Conservation (phyloP, 2,113 vertebrate genomes). For the Zingel zingel region DNA sequence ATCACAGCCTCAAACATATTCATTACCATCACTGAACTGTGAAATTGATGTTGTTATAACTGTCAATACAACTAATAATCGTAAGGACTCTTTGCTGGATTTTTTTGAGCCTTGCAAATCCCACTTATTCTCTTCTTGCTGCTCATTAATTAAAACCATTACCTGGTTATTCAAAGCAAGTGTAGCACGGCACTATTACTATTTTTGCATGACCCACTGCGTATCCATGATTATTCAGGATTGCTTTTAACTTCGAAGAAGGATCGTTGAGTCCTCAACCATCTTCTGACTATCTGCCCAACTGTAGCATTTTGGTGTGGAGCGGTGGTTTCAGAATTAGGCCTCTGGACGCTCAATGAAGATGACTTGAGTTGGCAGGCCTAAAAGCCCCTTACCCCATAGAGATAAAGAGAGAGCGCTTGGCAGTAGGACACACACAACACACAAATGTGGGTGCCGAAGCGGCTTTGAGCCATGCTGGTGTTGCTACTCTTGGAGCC, state of each 20-base stretch:
- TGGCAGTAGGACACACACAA: conserved; percentile 59
- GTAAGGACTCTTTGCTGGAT: conserved; percentile 38
- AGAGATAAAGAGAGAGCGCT: conserved; percentile 57
- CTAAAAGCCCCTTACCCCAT: conserved; percentile 70
- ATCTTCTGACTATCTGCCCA: conserved; percentile 70
- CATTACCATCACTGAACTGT: conserved; percentile 32
- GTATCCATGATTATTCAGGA: conserved; percentile 67
- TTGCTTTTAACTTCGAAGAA: conserved; percentile 72
- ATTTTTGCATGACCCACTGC: conserved; percentile 70
- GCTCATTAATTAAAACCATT: conserved; percentile 44
- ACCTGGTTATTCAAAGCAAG: conserved; percentile 45
- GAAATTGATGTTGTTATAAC: conserved; percentile 42
- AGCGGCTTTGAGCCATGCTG: conserved; percentile 80
- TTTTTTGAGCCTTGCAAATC: conserved; percentile 41
- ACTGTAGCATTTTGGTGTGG: conserved; percentile 67
- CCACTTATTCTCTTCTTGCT: neutral
- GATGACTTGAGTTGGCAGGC: conserved; percentile 81
- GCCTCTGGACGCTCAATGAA: conserved; percentile 71
- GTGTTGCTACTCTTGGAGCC: conserved; percentile 67
- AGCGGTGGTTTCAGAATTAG: conserved; percentile 63
- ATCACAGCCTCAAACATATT: conserved; percentile 45
- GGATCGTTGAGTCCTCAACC: conserved; percentile 62
- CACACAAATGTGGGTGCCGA: conserved; percentile 68
- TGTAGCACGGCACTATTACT: conserved; percentile 7
- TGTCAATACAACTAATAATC: conserved; percentile 33